phyloP scores from a whole-genome alignment of 2,113 vertebrate species.

The Hydropotes inermis region DNA sequence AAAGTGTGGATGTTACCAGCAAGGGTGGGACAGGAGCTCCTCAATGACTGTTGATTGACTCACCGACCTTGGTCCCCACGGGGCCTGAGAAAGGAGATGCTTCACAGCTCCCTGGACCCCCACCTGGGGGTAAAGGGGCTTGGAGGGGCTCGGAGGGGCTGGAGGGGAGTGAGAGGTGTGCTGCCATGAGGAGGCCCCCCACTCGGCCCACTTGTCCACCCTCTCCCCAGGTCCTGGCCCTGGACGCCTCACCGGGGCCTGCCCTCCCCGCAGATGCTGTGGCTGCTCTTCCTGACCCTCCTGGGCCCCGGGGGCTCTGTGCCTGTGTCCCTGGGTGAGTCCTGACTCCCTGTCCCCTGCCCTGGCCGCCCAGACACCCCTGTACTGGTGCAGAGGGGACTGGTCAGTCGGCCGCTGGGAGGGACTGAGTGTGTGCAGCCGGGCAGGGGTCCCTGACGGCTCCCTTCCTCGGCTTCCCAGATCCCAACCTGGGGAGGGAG shows the following conservation, averaged over 20 bases:
- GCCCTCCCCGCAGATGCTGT: neutral
- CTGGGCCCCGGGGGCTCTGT: neutral
- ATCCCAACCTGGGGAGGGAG: rapidly evolving
- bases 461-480: neutral
- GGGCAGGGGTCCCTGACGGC: rapidly evolving
- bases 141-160: neutral
- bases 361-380: neutral
- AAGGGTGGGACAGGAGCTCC: no score
- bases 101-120: neutral
- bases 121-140: neutral
- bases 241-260: neutral
- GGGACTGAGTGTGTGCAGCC: neutral
- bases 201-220: no score
- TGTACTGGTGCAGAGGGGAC: neutral
- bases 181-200: neutral
- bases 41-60: neutral
- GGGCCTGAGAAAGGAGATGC: neutral
- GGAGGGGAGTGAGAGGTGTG: neutral
- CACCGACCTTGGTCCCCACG: rapidly evolving
- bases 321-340: neutral
- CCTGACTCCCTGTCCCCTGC: neutral
- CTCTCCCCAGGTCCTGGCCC: neutral
- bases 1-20: neutral
- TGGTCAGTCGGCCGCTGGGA: neutral
- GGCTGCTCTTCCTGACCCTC: neutral